Base-by-base conservation (phyloP, 2,113 vertebrate species). In the Malurus melanocephalus region DNA sequence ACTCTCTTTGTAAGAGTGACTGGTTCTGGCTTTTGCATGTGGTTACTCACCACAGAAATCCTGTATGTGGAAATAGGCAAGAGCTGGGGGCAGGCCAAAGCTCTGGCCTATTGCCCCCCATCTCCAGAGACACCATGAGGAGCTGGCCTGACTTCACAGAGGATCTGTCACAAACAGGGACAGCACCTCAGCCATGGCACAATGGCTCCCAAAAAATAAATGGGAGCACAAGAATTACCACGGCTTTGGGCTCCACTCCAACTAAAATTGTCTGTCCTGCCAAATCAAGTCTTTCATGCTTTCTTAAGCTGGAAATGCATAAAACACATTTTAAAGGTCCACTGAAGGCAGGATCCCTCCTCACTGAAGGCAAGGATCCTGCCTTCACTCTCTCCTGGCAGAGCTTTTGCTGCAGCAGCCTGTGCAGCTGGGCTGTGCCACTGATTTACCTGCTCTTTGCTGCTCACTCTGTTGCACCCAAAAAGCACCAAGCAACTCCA, bases 361-460 rank as follows among this genome's bases (percentile, higher is more conserved):
- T 57, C 0, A 38, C 38, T 38, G 38, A 38, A 38, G 38, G 38
- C 38, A 38, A 38, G 38, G 0, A 20, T n/a, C 17, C 14, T 33
- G 82, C n/a, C 40, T 46, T 28, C 24, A 3, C 11, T 35, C 62
- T 67, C 30, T 43, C 24, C 55, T 33, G 65, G 46, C 28, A 53
- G 64, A 40, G 30, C 8, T 66, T 12, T 15, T 26, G 55, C 79
- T 48, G 67, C 32, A 72, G 62, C 61, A 3, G 16, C 8, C 46
- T 14, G 53, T 16, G 28, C 56, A 28, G 24, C 20, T 2, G 1
- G 61, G 57, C 66, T 68, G 51, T 22, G 43, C 79, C 81, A 10
- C 1, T 3, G 3, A 18, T 13, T 22, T 21, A 42, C 48, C 56
- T 2, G 0, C 0, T 0, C 45, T 43, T 23, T 16, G 21, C 53